Evolutionary conservation across 2,888 invertebrate species (phyloP).

Genomic region (Pomacea canaliculata): DNA sequence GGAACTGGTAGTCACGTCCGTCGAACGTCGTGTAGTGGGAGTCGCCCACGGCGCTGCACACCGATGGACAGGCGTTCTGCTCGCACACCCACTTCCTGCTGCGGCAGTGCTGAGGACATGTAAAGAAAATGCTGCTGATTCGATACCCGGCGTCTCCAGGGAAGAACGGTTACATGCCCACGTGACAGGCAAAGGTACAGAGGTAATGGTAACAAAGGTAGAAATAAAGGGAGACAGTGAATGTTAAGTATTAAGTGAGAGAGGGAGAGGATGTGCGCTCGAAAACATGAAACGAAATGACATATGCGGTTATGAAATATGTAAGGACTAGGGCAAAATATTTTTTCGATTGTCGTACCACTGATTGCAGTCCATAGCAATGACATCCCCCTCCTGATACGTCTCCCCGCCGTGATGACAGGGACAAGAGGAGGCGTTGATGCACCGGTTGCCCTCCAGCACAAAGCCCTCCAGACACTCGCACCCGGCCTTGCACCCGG

Average conservation of each 20-base stretch:
- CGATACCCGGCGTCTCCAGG: background rate
- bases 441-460: slow-evolving; percentile 72
- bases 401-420: slow-evolving; percentile 90
- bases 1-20: slow-evolving; percentile 85
- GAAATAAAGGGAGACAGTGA: background rate
- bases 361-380: slow-evolving; percentile 86
- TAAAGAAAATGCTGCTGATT: background rate
- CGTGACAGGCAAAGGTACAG: background rate
- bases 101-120: slow-evolving; percentile 51
- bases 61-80: slow-evolving; percentile 76
- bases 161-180: background rate
- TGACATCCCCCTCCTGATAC: slow-evolving; percentile 81
- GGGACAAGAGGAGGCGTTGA: slow-evolving; percentile 82
- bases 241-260: background rate
- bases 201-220: background rate
- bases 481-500: slow-evolving; percentile 45
- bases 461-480: slow-evolving; percentile 75
- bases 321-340: too few relatives aligned
- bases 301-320: too few relatives aligned
- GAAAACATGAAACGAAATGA: too few relatives aligned
- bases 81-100: slow-evolving; percentile 86
- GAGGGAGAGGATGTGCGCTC: too few relatives aligned
- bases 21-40: slow-evolving; percentile 91
- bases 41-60: slow-evolving; percentile 90
- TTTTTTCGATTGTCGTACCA: slow-evolving; percentile 73